Conservation (phyloP, 2,888 invertebrate genomes). For the Priocnemis perturbator region DNA sequence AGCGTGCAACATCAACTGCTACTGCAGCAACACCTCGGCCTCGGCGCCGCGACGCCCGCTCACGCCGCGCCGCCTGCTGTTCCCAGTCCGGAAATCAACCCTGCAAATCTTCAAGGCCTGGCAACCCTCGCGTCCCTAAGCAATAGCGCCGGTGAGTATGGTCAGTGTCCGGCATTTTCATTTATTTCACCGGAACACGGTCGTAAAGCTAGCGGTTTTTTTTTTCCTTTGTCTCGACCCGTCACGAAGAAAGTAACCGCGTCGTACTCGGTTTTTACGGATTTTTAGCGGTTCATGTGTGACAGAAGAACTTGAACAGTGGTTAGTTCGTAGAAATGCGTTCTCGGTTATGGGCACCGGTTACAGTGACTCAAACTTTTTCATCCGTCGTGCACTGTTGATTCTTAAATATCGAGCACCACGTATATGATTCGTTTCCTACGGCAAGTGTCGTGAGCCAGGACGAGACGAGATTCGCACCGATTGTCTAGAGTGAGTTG, state of each 20-base stretch:
- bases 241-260: too few relatives aligned
- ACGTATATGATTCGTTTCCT: too few relatives aligned
- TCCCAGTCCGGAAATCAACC: conserved; percentile 75
- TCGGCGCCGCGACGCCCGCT: conserved; percentile 78
- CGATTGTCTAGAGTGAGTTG: too few relatives aligned
- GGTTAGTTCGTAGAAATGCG: too few relatives aligned
- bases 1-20: conserved; percentile 73
- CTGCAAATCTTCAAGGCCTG: conserved; percentile 79
- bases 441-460: too few relatives aligned
- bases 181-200: conserved; percentile 5
- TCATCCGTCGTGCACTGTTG: too few relatives aligned
- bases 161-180: conserved; percentile 51
- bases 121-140: conserved; percentile 79
- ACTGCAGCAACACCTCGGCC: conserved; percentile 76
- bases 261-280: too few relatives aligned
- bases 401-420: too few relatives aligned
- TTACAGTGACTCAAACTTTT: too few relatives aligned
- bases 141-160: conserved; percentile 73
- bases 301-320: background rate
- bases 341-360: too few relatives aligned
- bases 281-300: background rate
- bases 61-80: conserved; percentile 71
- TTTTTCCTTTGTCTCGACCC: too few relatives aligned
- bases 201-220: background rate
- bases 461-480: too few relatives aligned